phyloP scores from a whole-genome alignment of 2,113 vertebrate species.

The Oostethus manadensis region DNA sequence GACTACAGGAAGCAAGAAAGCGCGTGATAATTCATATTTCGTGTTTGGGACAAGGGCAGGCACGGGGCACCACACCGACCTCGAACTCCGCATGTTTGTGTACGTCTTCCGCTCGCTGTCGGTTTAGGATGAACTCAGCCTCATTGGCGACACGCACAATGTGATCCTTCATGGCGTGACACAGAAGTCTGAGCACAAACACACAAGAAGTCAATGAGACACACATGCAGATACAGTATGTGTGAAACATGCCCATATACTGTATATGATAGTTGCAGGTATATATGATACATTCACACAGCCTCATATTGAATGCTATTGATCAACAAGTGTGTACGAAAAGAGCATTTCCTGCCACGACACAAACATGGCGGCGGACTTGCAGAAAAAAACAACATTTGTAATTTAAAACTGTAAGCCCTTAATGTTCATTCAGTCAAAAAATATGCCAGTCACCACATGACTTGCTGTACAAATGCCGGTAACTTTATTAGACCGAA shows the following conservation, averaged over 20 bases:
- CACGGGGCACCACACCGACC: conserved; percentile 59
- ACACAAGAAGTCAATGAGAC: background rate
- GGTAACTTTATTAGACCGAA: too few species aligned
- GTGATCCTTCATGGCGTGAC: conserved; percentile 98
- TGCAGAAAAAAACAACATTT: too few species aligned
- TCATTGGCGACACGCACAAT: conserved; percentile 98
- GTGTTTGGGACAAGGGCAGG: background rate
- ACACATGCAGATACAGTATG: background rate
- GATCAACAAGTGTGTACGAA: background rate
- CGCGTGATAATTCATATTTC: background rate
- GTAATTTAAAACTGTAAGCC: background rate
- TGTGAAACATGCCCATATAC: too few species aligned
- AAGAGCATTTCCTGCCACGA: background rate
- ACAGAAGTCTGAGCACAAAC: conserved; percentile 78
- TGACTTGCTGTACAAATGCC: too few species aligned
- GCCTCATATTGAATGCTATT: background rate
- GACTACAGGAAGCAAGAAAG: conserved; percentile 70
- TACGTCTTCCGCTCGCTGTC: conserved; percentile 95
- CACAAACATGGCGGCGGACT: too few species aligned
- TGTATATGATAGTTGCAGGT: too few species aligned
- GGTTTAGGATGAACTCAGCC: conserved; percentile 96
- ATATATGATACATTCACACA: background rate
- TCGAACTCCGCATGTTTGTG: conserved; percentile 99
- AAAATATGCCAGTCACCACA: too few species aligned
- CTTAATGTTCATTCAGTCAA: too few species aligned